A percentile compares a stretch with the other conserved stretches of the same genome.
These are phyloP conservation scores for Vesta saturnalis DNA, from an alignment of 2,888 invertebrate species.

Conservation along the genomic window DNA sequence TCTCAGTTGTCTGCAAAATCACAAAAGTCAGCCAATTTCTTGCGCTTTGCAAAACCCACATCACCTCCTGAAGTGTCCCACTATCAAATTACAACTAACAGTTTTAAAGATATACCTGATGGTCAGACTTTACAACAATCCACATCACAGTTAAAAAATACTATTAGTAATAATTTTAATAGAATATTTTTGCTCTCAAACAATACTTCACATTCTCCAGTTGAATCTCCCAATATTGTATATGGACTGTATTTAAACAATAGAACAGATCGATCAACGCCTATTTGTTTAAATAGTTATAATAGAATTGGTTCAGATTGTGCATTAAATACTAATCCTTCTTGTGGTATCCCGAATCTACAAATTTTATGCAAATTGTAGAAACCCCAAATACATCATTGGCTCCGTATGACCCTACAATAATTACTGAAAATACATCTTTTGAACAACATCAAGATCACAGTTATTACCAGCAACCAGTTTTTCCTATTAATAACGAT, in stretches of 20 bases:
- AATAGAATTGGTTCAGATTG: slow-evolving; percentile 10
- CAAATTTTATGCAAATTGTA: slow-evolving; percentile 25
- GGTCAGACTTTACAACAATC: not conserved
- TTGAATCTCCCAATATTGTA: slow-evolving; percentile 9
- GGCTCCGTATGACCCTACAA: not conserved
- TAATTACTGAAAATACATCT: not conserved
- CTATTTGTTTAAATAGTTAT: not conserved
- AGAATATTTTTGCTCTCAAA: slow-evolving; percentile 22
- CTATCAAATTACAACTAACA: slow-evolving; percentile 9
- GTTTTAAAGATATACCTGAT: slow-evolving; percentile 2
- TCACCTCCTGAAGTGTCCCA: not conserved
- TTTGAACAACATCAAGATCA: slow-evolving; percentile 25
- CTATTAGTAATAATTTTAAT: slow-evolving; percentile 22
- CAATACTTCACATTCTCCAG: slow-evolving; percentile 1
- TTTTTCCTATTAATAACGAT: slow-evolving; percentile 1
- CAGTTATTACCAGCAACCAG: slow-evolving; percentile 19
- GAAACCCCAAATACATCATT: slow-evolving; percentile 9
- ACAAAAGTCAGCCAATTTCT: slow-evolving; percentile 2
- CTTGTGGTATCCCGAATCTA: slow-evolving; percentile 14
- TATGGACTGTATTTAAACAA: slow-evolving; percentile 20
- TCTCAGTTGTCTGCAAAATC: not conserved
- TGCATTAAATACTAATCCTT: slow-evolving; percentile 13
- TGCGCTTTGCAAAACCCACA: not conserved
- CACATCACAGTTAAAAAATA: slow-evolving; percentile 15
- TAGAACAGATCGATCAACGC: not conserved